A percentile compares a stretch with the other conserved stretches of the same genome.
Conservation (phyloP, 1,140 invertebrate species). For the Apolygus lucorum region DNA sequence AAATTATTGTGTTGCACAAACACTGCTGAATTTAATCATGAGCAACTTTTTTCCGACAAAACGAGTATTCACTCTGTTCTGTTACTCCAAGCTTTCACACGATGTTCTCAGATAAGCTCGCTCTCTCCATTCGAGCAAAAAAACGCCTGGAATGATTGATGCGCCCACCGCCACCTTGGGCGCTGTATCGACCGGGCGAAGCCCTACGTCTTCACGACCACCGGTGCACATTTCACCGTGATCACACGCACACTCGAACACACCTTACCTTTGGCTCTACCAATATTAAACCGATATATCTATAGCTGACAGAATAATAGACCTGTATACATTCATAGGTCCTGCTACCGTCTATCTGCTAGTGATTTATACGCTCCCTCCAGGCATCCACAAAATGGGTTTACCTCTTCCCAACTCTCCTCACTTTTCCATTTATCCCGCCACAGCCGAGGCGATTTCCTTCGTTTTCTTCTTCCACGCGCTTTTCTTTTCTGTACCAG, state of each 20-base stretch:
- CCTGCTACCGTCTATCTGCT: conserved; percentile 19
- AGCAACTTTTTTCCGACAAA: too few relatives aligned
- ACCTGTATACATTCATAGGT: conserved; percentile 22
- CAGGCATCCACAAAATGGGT: neutral
- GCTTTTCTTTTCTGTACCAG: too few relatives aligned
- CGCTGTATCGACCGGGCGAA: neutral
- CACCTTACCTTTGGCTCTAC: neutral
- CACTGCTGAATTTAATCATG: too few relatives aligned
- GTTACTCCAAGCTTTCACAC: neutral
- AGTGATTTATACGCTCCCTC: conserved; percentile 15
- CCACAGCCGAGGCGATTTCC: neutral
- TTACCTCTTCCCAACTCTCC: neutral
- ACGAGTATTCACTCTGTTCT: too few relatives aligned
- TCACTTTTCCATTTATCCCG: too few relatives aligned
- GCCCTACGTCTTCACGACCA: neutral
- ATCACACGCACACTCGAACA: neutral
- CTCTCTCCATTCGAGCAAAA: neutral
- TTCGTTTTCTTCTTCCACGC: neutral
- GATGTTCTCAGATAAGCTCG: neutral
- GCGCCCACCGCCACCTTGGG: neutral
- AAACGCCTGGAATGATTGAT: conserved; percentile 14
- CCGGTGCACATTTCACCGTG: neutral
- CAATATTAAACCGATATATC: conserved; percentile 24
- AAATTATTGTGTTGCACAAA: too few relatives aligned
- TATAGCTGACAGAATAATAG: conserved; percentile 24